These are phyloP conservation scores for Bibio marci DNA, from an alignment of 2,888 invertebrate species.

Conservation along the genomic window DNA sequence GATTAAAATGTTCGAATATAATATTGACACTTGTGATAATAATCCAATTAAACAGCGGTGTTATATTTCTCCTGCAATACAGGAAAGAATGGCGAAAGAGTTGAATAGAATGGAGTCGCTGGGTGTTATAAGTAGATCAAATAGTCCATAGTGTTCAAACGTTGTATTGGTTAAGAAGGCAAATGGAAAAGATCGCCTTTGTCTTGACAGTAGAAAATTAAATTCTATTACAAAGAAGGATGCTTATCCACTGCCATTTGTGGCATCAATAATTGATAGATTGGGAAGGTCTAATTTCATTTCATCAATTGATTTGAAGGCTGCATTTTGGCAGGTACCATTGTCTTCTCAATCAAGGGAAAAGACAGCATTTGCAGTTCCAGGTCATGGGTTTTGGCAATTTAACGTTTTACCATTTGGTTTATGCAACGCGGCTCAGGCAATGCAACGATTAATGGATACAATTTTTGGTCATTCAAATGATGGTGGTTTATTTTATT, in stretches of 20 bases:
- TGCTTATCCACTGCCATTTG: not conserved
- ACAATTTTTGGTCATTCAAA: slow-evolving; percentile 6
- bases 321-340: too few relatives aligned
- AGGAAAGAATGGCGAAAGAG: not conserved
- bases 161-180: not conserved
- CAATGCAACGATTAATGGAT: slow-evolving; percentile 7
- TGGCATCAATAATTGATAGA: not conserved
- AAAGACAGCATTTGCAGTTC: slow-evolving; percentile 4
- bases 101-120: not conserved
- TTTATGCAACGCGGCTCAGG: slow-evolving; percentile 1
- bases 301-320: too few relatives aligned
- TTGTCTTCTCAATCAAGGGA: not conserved
- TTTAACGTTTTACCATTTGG: slow-evolving; percentile 1
- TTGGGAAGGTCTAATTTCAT: too few relatives aligned
- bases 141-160: not conserved
- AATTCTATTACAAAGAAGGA: not conserved
- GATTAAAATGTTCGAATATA: not conserved
- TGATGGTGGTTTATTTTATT: slow-evolving; percentile 12
- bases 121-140: not conserved
- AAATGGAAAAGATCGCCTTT: not conserved
- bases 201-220: not conserved
- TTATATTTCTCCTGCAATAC: not conserved
- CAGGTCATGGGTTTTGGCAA: not conserved
- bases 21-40: not conserved
- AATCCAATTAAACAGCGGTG: not conserved